Percentiles rank a stretch among this genome's conserved stretches.
These are phyloP conservation scores for Fragum whitleyi DNA, from an alignment of 2,888 invertebrate species.

Conservation along the genomic window DNA sequence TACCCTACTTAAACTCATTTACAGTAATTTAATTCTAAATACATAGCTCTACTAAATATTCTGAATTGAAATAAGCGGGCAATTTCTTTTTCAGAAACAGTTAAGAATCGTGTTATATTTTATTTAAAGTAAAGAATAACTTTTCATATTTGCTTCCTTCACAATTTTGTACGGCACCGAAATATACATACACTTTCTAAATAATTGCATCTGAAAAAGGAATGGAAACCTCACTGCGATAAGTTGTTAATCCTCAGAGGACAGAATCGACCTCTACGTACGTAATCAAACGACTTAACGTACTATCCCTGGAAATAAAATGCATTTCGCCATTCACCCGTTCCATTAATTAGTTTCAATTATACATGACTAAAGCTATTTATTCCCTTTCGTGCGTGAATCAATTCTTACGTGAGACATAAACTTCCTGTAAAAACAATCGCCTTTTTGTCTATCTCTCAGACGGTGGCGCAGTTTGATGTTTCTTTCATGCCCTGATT, in stretches of 20 bases:
- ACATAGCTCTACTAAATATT: no score
- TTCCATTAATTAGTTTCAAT: not conserved
- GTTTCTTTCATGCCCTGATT: not conserved
- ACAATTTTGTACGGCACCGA: no score
- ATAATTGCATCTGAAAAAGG: no score
- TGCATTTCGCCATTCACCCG: not conserved
- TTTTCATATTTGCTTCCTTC: no score
- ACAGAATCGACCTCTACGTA: not conserved
- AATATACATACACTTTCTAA: no score
- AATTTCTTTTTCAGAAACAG: no score
- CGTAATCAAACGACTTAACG: not conserved
- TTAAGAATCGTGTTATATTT: no score
- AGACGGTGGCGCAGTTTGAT: not conserved
- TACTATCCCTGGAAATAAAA: not conserved
- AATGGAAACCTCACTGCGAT: no score
- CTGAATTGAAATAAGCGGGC: no score
- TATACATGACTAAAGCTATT: not conserved
- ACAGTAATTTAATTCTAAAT: no score
- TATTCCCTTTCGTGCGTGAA: not conserved
- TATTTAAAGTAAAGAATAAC: no score
- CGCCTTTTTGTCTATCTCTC: not conserved
- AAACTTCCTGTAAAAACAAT: not conserved
- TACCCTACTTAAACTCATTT: no score
- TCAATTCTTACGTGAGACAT: not conserved
- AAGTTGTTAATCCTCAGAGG: not conserved